Evolutionary conservation across 2,113 vertebrate species (phyloP), one percentile per base, ranked within the genome.

Genomic region (Ictalurus furcatus): DNA sequence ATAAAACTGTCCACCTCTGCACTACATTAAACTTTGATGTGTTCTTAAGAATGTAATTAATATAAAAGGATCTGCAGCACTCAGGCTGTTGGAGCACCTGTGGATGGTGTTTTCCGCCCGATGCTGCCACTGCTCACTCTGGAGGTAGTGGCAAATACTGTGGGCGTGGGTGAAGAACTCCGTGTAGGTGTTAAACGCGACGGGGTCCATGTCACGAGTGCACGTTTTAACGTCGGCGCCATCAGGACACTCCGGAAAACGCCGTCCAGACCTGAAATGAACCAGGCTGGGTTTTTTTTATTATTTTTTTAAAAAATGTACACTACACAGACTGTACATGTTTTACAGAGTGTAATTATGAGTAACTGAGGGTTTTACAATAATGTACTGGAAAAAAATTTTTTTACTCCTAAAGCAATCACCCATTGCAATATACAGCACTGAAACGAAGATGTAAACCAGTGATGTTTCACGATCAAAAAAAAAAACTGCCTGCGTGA

Each of bases 131-230:
- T 86, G 91, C 58, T 97, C 96, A 0, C 94, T 94, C 92, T 97
- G 95, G 90, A 97, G 94, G 91, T 94, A 96, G 88, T 96, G 96
- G 85, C 96, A 97, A 89, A 97, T 97, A 89, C 96, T 94, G 87
- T 96, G 95, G 0, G 95, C 94, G 84, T 97, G 96, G 2, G 96
- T 97, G 92, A 96, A 97, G 92, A 97, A 97, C 92, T 97, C 96
- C 0, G 96, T 97, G 93, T 95, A 97, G 8, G 95, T 87, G 85
- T 94, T 95, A 85, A 97, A 97, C 3, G 96, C 96, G 87, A 96
- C 95, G 0, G 89, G 63, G 28, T 97, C 96, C 96, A 97, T 97
- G 17, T 73, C 88, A 12, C 91, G 91, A 0, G 96, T 97, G 87
- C 96, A 97, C 59, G 92, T 91, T 87, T 91, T 95, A 89, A 97